Percentiles rank a stretch among this genome's conserved stretches.
Evolutionary conservation across 1,140 invertebrate genomes (phyloP).

Genomic region (Plodia interpunctella): DNA sequence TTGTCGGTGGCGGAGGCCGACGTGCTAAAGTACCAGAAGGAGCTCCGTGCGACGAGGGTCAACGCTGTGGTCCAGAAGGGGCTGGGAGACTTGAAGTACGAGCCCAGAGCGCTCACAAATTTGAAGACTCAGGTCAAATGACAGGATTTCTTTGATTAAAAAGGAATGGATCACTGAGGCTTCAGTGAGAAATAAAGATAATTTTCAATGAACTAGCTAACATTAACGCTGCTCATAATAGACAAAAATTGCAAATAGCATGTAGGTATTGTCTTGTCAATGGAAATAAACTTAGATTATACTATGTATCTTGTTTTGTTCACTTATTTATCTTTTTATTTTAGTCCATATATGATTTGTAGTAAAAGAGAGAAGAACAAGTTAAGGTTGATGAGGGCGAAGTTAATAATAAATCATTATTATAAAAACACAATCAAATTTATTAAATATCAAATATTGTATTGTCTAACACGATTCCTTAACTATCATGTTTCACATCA

Average conservation of each 20-base stretch:
- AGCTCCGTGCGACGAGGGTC: slow-evolving; percentile 43
- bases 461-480: slow-evolving; percentile 76
- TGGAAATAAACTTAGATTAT: not conserved
- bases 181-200: no score
- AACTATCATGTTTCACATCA: slow-evolving; percentile 75
- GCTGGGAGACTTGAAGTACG: slow-evolving; percentile 46
- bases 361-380: no score
- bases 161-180: not conserved
- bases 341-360: not conserved
- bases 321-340: not conserved
- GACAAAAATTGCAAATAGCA: no score
- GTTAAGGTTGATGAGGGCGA: no score
- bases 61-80: slow-evolving; percentile 51
- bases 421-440: slow-evolving; percentile 76
- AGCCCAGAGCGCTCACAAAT: slow-evolving; percentile 25
- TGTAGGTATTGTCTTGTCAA: no score
- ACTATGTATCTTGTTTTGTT: not conserved
- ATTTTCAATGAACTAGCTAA: no score
- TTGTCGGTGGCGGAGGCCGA: slow-evolving; percentile 52
- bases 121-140: slow-evolving; percentile 21
- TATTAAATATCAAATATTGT: slow-evolving; percentile 77
- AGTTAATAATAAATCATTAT: slow-evolving; percentile 38
- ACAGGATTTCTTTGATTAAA: not conserved
- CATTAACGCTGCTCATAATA: no score
- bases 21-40: slow-evolving; percentile 35